phyloP scores from a whole-genome alignment of 2,113 vertebrate genomes.

The Crotalus horridus region DNA sequence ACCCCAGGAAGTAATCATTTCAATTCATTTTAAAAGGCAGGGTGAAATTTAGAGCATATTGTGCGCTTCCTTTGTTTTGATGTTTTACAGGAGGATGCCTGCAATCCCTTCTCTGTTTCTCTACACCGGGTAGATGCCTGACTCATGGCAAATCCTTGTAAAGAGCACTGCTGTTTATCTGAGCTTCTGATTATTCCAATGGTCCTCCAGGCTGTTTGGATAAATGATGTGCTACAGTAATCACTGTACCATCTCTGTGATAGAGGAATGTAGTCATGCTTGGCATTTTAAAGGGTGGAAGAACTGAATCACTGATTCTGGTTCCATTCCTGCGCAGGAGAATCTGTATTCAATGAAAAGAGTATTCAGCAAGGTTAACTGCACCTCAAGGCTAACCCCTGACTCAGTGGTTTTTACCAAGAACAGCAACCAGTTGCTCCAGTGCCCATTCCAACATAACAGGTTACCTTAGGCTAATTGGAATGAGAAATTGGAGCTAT shows the following conservation, averaged over 20 bases:
- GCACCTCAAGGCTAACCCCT: neutral
- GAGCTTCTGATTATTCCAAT: slow-evolving; percentile 23
- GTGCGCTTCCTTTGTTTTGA: neutral
- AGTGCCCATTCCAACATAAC: neutral
- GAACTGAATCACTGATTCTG: slow-evolving; percentile 14
- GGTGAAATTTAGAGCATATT: neutral
- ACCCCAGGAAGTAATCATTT: neutral
- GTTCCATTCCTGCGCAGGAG: neutral
- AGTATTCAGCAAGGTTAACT: neutral
- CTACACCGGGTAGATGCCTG: neutral
- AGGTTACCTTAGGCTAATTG: neutral
- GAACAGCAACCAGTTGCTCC: neutral
- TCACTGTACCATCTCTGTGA: neutral
- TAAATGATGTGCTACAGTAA: slow-evolving; percentile 22
- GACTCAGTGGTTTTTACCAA: neutral
- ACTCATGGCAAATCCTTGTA: slow-evolving; percentile 19
- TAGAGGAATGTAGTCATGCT: slow-evolving; percentile 2
- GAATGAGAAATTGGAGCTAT: slow-evolving; percentile 49
- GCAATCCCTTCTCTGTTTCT: neutral
- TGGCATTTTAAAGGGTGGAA: slow-evolving; percentile 5
- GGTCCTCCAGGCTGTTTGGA: slow-evolving; percentile 17
- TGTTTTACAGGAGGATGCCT: neutral
- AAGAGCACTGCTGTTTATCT: slow-evolving; percentile 21
- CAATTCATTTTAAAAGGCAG: neutral
- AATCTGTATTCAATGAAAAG: slow-evolving; percentile 16